A percentile compares a stretch with the other conserved stretches of the same genome.
These are phyloP conservation scores for Antechinus stuartii DNA, from an alignment of 2,113 vertebrate species.

Conservation along the genomic window DNA sequence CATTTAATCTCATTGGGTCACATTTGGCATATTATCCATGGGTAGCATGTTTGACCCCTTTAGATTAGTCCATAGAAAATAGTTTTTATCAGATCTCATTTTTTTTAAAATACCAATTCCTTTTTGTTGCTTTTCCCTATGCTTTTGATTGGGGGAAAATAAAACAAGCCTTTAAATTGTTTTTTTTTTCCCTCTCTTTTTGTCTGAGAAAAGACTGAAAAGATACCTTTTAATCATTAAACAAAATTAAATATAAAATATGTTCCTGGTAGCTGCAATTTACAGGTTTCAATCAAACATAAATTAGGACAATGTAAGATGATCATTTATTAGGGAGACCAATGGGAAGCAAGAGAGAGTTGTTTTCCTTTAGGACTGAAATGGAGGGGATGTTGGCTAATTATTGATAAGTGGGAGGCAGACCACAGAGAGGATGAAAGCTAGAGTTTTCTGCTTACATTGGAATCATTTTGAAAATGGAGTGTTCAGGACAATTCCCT, in stretches of 20 bases:
- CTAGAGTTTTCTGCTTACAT: neutral
- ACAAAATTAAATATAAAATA: constrained; percentile 12
- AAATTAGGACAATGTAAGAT: constrained; percentile 36
- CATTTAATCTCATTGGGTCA: neutral
- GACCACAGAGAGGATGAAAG: neutral
- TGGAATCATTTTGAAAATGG: neutral
- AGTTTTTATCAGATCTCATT: constrained; percentile 6
- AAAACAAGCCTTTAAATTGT: neutral
- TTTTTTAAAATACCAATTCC: constrained; percentile 40
- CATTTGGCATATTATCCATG: neutral
- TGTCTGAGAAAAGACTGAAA: constrained; percentile 32
- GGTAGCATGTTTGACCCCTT: neutral
- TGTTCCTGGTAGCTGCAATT: constrained; percentile 35
- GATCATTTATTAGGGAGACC: constrained; percentile 39
- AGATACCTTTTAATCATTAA: constrained; percentile 17
- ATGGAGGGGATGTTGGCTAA: neutral
- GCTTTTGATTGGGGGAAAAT: constrained; percentile 27
- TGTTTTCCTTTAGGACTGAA: constrained; percentile 50
- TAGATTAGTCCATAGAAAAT: constrained; percentile 28
- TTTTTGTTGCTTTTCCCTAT: constrained; percentile 25
- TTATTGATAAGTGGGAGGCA: neutral
- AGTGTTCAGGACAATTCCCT: neutral
- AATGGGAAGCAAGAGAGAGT: constrained; percentile 21
- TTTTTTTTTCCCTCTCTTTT: constrained; percentile 43
- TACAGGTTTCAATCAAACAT: constrained; percentile 40